Evolutionary conservation across 2,113 vertebrate genomes (phyloP).

Genomic region (Pantherophis guttatus): DNA sequence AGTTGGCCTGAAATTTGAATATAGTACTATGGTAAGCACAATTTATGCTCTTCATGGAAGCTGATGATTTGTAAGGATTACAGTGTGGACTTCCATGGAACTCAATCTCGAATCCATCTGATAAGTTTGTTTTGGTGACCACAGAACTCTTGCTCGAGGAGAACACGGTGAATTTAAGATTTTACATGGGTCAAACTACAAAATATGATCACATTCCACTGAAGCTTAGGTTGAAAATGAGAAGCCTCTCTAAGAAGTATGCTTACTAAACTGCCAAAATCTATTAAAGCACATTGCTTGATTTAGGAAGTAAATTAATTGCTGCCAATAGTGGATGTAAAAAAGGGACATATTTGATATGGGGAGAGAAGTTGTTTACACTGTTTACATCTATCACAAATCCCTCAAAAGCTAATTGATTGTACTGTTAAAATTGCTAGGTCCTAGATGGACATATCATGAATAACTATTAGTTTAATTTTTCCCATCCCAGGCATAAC

Average conservation of each 20-base stretch:
- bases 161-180: constrained; percentile 17
- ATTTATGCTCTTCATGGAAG: constrained; percentile 54
- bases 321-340: background rate
- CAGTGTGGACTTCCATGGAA: constrained; percentile 37
- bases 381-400: background rate
- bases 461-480: background rate
- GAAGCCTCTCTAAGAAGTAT: background rate
- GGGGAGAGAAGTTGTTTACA: background rate
- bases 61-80: constrained; percentile 47
- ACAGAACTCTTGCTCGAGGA: constrained; percentile 40
- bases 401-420: background rate
- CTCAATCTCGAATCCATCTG: constrained; percentile 35
- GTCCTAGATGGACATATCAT: background rate
- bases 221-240: background rate
- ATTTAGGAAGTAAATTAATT: background rate
- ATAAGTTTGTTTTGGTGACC: constrained; percentile 43
- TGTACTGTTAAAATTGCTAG: background rate
- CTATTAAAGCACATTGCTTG: background rate
- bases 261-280: background rate
- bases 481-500: background rate
- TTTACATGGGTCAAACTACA: background rate
- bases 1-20: constrained; percentile 56
- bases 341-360: background rate
- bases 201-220: background rate
- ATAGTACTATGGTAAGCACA: constrained; percentile 42